phyloP scores from a whole-genome alignment of 2,797 vertebrate genomes.

The Cynodonichthys magdalenae region DNA sequence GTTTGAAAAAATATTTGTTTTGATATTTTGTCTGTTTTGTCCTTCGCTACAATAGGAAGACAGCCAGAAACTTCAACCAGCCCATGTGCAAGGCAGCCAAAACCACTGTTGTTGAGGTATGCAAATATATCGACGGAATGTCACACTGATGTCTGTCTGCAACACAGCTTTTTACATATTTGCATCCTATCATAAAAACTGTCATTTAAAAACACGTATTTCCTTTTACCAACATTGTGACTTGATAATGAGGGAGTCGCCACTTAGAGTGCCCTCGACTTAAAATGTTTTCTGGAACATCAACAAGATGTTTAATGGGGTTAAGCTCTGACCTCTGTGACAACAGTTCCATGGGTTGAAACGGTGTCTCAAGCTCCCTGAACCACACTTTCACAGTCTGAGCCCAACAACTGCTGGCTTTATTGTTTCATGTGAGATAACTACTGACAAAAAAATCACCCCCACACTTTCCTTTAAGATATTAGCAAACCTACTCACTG shows the following conservation, averaged over 20 bases:
- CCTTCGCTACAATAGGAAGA: constrained; percentile 84
- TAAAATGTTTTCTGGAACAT: background rate
- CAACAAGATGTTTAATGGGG: background rate
- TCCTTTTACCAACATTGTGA: too few relatives aligned
- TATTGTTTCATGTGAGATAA: background rate
- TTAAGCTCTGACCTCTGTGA: background rate
- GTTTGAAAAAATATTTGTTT: background rate
- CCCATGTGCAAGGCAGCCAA: constrained; percentile 98
- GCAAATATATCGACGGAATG: constrained; percentile 10
- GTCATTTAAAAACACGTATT: too few relatives aligned
- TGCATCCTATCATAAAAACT: background rate
- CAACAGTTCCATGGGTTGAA: background rate
- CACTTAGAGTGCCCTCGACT: background rate
- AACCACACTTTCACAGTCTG: background rate
- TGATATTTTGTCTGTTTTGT: background rate
- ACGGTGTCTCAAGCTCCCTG: background rate
- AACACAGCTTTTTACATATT: background rate
- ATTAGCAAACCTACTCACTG: background rate
- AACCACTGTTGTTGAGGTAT: constrained; percentile 94
- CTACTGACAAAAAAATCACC: too few relatives aligned
- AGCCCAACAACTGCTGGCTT: too few relatives aligned
- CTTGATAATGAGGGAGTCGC: too few relatives aligned
- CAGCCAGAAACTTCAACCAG: constrained; percentile 96
- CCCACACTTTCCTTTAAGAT: too few relatives aligned
- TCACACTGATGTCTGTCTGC: background rate